Evolutionary conservation across 2,797 vertebrate genomes (phyloP).

Genomic region (Sebastiscus tertius): DNA sequence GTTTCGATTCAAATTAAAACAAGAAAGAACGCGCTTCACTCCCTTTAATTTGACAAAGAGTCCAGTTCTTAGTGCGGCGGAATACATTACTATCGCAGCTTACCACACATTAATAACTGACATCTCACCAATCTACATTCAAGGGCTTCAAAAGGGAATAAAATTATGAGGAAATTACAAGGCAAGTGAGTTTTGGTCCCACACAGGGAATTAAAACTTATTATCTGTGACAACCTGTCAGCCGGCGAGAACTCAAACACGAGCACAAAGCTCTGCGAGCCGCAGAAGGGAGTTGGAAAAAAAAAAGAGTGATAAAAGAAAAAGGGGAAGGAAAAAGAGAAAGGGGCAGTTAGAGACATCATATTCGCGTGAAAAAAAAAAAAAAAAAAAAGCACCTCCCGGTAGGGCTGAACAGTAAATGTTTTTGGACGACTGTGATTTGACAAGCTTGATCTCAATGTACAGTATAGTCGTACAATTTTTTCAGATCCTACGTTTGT

Average conservation of each 20-base stretch:
- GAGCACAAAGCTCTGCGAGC: slow-evolving; percentile 75
- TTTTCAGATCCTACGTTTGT: slow-evolving; percentile 30
- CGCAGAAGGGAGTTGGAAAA: slow-evolving; percentile 60
- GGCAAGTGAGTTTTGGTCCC: slow-evolving; percentile 82
- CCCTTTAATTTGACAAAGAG: slow-evolving; percentile 63
- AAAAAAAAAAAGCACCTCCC: slow-evolving; percentile 41
- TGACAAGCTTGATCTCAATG: slow-evolving; percentile 66
- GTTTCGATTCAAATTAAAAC: slow-evolving; percentile 48
- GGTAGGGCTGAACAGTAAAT: slow-evolving; percentile 50
- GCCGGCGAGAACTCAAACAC: slow-evolving; percentile 79
- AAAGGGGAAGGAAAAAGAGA: slow-evolving; percentile 62
- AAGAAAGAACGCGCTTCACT: slow-evolving; percentile 45
- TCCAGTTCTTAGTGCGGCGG: slow-evolving; percentile 46
- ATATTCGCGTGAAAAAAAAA: slow-evolving; percentile 7
- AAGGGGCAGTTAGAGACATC: slow-evolving; percentile 70
- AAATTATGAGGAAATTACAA: slow-evolving; percentile 86
- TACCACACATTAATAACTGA: slow-evolving; percentile 66
- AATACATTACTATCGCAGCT: slow-evolving; percentile 67
- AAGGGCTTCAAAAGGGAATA: slow-evolving; percentile 81
- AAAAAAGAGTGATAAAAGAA: slow-evolving; percentile 67
- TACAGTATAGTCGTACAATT: neutral
- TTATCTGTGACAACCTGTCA: slow-evolving; percentile 89
- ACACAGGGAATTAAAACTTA: slow-evolving; percentile 85
- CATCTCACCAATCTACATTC: slow-evolving; percentile 81
- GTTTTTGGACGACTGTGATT: slow-evolving; percentile 53